phyloP scores from a whole-genome alignment of 2,888 invertebrate species.

The Drosophila neotestacea region DNA sequence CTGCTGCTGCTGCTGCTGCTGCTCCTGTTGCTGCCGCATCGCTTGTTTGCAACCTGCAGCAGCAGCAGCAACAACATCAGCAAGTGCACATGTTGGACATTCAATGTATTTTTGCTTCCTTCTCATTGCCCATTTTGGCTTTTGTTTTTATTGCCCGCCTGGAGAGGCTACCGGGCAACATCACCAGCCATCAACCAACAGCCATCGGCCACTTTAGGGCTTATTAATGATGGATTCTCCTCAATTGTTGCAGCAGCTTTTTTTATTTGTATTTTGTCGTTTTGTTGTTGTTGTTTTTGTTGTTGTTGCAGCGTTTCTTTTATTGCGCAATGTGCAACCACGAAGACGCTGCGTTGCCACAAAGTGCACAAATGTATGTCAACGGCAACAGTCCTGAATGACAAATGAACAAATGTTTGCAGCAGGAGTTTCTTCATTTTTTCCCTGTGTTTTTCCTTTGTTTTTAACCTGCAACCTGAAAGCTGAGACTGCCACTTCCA shows the following conservation, averaged over 20 bases:
- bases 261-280: constrained; percentile 3
- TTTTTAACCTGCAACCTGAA: constrained; percentile 11
- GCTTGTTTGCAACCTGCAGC: constrained; percentile 70
- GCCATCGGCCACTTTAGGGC: constrained; percentile 82
- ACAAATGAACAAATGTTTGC: constrained; percentile 83
- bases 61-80: constrained; percentile 41
- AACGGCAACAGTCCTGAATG: constrained; percentile 81
- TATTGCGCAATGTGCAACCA: constrained; percentile 72
- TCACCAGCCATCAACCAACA: constrained; percentile 40
- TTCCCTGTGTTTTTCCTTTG: neutral
- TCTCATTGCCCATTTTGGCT: constrained; percentile 81
- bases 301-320: constrained; percentile 42
- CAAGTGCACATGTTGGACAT: constrained; percentile 68
- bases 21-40: constrained; percentile 36
- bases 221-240: constrained; percentile 83
- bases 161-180: constrained; percentile 52
- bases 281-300: constrained; percentile 3
- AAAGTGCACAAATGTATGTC: constrained; percentile 84
- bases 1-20: constrained; percentile 29
- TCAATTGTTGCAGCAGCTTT: constrained; percentile 65
- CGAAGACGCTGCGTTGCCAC: constrained; percentile 51
- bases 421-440: constrained; percentile 36
- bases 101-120: constrained; percentile 70
- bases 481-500: constrained; percentile 10
- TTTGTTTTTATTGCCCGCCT: constrained; percentile 79